Base-by-base conservation (phyloP, 2,797 vertebrate genomes). In the Sebastes paucispinis region DNA sequence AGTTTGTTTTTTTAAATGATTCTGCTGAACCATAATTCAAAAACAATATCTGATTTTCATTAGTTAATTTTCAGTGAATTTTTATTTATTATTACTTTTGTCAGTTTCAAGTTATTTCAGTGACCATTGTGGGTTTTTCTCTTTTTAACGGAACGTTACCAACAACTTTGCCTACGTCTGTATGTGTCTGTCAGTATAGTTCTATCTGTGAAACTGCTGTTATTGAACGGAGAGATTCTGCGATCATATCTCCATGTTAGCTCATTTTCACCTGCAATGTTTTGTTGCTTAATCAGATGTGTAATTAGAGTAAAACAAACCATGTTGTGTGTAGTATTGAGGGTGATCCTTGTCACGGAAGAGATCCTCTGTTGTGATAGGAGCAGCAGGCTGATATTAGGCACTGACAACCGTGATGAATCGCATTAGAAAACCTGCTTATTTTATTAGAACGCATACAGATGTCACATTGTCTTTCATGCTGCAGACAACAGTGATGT, bases 401-500 rank as follows among this genome's bases (percentile, higher is more conserved):
- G 52, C 67, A 34, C 24, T 55, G 84, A 85, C 87, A 89, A 52
- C 70, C 75, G 14, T 69, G 74, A 87, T 66, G 14, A 87, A 77
- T 81, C 72, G 0, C 34, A 83, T 88, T 75, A 63, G 77, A 79
- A 75, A 80, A 69, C 24, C 36, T 24, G 76, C 50, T 75, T 62
- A 58, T 90, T 88, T 85, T 62, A 75, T 80, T 62, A n/a, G 54
- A 89, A 90, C 36, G 73, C 83, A 79, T 65, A 50, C 75, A 83
- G 82, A 79, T 3, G 47, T 91, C 88, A 78, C 24, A 58, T 75
- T 87, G 69, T 85, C 75, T 88, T 91, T 86, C 83, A 90, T 83
- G 84, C 86, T 39, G 32, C 77, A 73, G 69, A 80, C 54, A 74
- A 77, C 88, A 85, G 66, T 25, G 68, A 89, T 81, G 81, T 81